Percentiles rank a stretch among this genome's conserved stretches.
These are phyloP conservation scores for Chamaetylas fuelleborni DNA, from an alignment of 2,113 vertebrate species.

Conservation along the genomic window DNA sequence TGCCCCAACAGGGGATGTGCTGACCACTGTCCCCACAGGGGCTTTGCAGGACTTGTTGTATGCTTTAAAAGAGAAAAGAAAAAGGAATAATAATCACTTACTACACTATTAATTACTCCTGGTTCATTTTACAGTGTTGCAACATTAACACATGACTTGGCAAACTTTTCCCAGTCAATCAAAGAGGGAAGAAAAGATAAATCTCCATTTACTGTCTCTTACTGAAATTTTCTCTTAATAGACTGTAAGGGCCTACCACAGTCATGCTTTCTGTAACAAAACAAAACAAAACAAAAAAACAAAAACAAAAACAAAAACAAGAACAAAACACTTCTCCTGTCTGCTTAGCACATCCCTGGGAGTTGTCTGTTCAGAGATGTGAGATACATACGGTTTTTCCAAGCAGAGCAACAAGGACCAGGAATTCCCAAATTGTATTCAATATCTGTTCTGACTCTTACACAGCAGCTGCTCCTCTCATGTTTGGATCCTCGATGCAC, in stretches of 20 bases:
- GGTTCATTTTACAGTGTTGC: background rate
- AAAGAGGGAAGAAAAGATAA: background rate
- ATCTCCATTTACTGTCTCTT: background rate
- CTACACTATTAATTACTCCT: background rate
- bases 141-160: background rate
- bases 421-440: constrained; percentile 35
- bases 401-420: background rate
- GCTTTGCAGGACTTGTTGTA: background rate
- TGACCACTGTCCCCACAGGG: background rate
- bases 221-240: background rate
- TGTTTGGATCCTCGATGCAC: background rate
- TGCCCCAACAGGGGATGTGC: background rate
- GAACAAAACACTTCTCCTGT: background rate
- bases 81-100: background rate
- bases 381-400: background rate
- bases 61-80: background rate
- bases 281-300: background rate
- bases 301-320: too few species aligned
- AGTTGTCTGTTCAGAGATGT: background rate
- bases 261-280: background rate
- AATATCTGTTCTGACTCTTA: background rate
- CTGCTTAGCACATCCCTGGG: background rate
- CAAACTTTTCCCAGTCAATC: background rate
- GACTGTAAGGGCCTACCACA: background rate
- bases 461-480: constrained; percentile 25